Base-by-base conservation (phyloP, 2,113 vertebrate species). In the Eupsittula cactorum region DNA sequence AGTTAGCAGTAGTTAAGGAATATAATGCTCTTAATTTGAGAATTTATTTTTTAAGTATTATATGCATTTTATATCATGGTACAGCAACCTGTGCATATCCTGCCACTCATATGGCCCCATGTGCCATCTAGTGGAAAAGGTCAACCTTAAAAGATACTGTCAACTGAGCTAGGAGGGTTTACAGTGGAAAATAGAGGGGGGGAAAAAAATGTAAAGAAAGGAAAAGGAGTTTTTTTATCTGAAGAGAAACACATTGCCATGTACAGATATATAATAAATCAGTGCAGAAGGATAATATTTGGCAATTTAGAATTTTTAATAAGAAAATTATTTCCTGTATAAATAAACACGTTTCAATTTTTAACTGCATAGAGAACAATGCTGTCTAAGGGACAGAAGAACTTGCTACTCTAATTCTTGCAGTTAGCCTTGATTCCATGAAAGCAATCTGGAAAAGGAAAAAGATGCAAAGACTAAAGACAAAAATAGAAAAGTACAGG, bases 111-210 rank as follows among this genome's bases (percentile, higher is more conserved):
- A 7, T 92, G 65, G 89, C 89, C 89, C 95, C 86, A 93, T 75
- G 86, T 97, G 94, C 96, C 94, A 96, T 92, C 94, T 96, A 97
- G 96, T 95, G 96, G 95, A 97, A 96, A 96, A 95, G 92, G 94
- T 95, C 93, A 95, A 75, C 35, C 42, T 91, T 84, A 82, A 91
- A 92, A 89, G 42, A 87, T 71, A 41, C 31, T 37, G 55, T 76
- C 91, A 92, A 52, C 65, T 76, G 55, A 92, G 57, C 35, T 39
- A 86, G 17, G 10, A 78, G 14, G 3, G 23, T 41, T 86, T 70
- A 53, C 5, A 42, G 5, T 11, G 46, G n/a, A 78, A 94, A 85
- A 80, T 28, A 15, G 65, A 88, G 82, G 18, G 7, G 7, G 25
- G 80, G 76, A n/a, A 24, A 15, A 55, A 57, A 62, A n/a, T 27